Evolutionary conservation across 2,888 invertebrate genomes (phyloP), one percentile per base, ranked within the genome.

Genomic region (Folsomia candida): DNA sequence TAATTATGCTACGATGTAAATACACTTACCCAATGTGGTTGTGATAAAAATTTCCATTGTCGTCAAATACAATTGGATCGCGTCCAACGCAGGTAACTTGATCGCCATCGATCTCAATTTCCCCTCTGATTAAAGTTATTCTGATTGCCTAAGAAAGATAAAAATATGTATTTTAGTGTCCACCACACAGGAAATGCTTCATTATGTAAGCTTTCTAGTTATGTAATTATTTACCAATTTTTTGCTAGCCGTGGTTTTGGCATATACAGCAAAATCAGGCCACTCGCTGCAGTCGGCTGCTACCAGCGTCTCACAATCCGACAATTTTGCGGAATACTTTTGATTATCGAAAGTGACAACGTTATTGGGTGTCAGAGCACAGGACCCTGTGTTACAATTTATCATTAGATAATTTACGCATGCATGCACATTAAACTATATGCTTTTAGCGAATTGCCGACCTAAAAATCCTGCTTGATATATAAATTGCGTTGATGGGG

Each of bases 241-340:
- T 11, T 60, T 68, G 20, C 59, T 63, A 14, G 47, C 11, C 4
- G 69, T 29, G 14, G 65, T 68, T 51, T 69, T 70, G 2, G 73
- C 79, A 6, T 75, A 51, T 59, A 79, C 69, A 14, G 74, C 74
- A 68, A 70, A 79, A 57, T 77, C 75, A 28, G 78, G 73, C 25
- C 70, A 69, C 9, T 72, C 67, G 24, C 78, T 73, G 57, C 79
- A 79, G 66, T 79, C 78, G 3, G 69, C 77, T 69, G 77, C 78
- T 11, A 79, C 67, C 11, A 79, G 67, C 1, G 78, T 78, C 1
- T 61, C 63, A 61, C 79, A 79, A 25, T 77, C 72, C 20, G 73
- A 51, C 6, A 79, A 29, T 4, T 71, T 24, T 22, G 68, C 61
- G 6, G 76, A 57, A 47, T 74, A 75, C 9, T 62, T 51, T 18